Conservation (phyloP, 2,888 invertebrate genomes). For the Autographa gamma region DNA sequence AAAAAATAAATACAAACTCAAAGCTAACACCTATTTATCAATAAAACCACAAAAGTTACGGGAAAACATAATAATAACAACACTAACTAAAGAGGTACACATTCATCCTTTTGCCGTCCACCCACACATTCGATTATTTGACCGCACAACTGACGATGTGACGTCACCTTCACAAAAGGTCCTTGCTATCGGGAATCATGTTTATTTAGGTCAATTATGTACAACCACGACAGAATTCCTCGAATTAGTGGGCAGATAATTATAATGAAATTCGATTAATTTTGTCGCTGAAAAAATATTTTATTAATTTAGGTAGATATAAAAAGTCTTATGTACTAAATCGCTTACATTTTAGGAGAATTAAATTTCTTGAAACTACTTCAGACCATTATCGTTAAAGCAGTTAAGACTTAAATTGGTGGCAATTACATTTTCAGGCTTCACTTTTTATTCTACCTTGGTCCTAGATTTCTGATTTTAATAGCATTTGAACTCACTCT, state of each 20-base stretch:
- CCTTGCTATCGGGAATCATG: conserved; percentile 41
- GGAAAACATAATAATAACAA: conserved; percentile 24
- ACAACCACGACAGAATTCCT: neutral
- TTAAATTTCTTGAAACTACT: conserved; percentile 9
- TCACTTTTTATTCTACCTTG: neutral
- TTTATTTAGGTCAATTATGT: conserved; percentile 54
- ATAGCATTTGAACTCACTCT: neutral
- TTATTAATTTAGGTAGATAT: neutral
- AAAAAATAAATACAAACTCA: neutral
- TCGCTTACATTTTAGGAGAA: conserved; percentile 6
- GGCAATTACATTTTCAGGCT: conserved; percentile 26
- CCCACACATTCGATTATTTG: conserved; percentile 42
- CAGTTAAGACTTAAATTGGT: conserved; percentile 13
- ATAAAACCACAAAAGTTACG: neutral
- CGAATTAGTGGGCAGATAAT: conserved; percentile 2
- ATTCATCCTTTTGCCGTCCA: conserved; percentile 39
- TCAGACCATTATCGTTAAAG: conserved; percentile 26
- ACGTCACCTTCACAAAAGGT: conserved; percentile 16
- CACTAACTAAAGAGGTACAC: conserved; percentile 27
- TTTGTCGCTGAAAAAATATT: neutral
- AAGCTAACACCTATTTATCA: neutral
- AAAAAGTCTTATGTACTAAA: neutral
- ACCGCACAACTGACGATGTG: conserved; percentile 38
- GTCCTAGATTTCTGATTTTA: neutral
- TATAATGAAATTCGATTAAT: neutral